A percentile compares a stretch with the other conserved stretches of the same genome.
Conservation (phyloP, 1,140 invertebrate species). For the Aphidius ervi region DNA sequence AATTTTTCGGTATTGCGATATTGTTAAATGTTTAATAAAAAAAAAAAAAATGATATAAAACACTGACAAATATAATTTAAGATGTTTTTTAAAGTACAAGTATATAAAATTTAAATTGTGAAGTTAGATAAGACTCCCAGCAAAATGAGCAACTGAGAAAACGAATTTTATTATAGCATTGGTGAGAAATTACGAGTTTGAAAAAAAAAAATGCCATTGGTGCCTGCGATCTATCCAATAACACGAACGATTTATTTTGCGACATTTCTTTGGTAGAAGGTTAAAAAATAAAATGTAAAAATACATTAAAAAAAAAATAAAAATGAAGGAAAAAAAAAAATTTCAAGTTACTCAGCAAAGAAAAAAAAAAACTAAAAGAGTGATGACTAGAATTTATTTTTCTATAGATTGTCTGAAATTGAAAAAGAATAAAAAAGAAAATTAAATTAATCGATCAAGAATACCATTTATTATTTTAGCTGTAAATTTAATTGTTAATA, state of each 20-base stretch:
- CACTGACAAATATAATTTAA: no score
- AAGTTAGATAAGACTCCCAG: background rate
- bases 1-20: no score
- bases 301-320: background rate
- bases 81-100: background rate
- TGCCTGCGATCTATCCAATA: slow-evolving; percentile 29
- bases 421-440: background rate
- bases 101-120: slow-evolving; percentile 8
- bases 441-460: background rate
- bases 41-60: no score
- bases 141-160: background rate
- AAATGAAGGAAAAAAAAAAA: slow-evolving; percentile 1
- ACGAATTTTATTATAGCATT: slow-evolving; percentile 30
- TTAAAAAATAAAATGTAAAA: slow-evolving; percentile 6
- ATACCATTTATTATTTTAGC: no score
- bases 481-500: no score
- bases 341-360: no score
- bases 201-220: slow-evolving; percentile 7
- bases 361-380: no score
- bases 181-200: slow-evolving; percentile 24
- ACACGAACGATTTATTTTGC: slow-evolving; percentile 30
- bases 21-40: no score
- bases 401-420: no score
- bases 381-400: no score
- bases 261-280: slow-evolving; percentile 5